Evolutionary conservation across 2,113 vertebrate genomes (phyloP).

Genomic region (Tragelaphus imberbis): DNA sequence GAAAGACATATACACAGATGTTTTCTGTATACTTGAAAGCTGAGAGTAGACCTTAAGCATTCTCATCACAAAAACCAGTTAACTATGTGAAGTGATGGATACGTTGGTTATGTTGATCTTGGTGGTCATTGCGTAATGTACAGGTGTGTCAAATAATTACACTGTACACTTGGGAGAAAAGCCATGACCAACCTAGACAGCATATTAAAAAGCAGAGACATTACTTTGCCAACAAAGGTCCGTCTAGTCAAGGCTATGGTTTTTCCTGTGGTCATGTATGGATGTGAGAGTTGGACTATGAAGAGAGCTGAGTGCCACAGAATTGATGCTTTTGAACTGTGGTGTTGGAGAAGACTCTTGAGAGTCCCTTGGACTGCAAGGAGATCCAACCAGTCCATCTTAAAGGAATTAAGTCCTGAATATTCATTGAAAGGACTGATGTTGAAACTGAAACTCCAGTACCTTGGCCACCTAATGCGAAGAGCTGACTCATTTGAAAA

Average conservation of each 20-base stretch:
- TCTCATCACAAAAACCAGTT: neutral
- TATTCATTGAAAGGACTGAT: neutral
- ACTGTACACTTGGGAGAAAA: neutral
- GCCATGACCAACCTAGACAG: neutral
- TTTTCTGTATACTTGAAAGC: neutral
- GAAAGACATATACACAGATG: neutral
- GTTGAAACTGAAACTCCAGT: neutral
- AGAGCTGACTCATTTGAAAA: neutral
- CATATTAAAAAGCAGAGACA: neutral
- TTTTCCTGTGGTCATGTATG: neutral
- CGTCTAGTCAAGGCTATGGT: neutral
- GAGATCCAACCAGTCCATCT: neutral
- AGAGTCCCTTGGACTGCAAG: neutral
- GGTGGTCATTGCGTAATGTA: neutral
- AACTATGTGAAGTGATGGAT: neutral
- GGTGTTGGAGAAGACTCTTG: neutral
- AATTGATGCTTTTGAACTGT: neutral
- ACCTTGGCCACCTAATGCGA: neutral
- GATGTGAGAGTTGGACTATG: neutral
- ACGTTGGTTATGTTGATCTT: neutral
- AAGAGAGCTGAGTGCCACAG: rapidly evolving
- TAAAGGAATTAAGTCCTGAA: neutral
- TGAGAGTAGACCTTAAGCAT: neutral
- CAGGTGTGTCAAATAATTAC: neutral
- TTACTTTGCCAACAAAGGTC: neutral